Base-by-base conservation (phyloP, 2,113 vertebrate species). In the Gavialis gangeticus region DNA sequence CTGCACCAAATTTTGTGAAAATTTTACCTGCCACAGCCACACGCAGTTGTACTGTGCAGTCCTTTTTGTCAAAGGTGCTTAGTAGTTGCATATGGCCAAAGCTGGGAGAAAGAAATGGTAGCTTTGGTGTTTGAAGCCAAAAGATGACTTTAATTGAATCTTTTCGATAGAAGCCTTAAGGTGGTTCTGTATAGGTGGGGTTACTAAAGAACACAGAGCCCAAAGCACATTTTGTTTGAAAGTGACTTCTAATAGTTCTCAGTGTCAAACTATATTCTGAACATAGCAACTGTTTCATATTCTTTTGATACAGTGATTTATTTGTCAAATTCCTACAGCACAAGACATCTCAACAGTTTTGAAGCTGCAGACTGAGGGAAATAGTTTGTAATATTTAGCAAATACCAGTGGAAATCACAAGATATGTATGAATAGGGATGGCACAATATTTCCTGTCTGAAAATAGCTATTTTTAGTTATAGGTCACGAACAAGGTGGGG, bases 401-500 rank as follows among this genome's bases (percentile, higher is more conserved):
- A 88, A 88, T 78, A 28, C 10, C 30, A 11, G 10, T 75, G 12
- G 55, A 94, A 79, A 28, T 89, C 14, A 77, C 3, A 87, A 94
- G 80, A 93, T 69, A 60, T 81, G 86, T 46, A 24, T 62, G 37
- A 12, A 56, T 19, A 77, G 46, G 79, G 73, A n/a, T 63, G 67
- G 19, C 81, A 78, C 88, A 91, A 92, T 75, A 84, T 10, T 6
- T 1, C 28, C 62, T n/a, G 77, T 17, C 10, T 28, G 75, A 87
- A 14, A 46, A 82, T 78, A 67, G 34, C 58, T 91, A 88, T 90
- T 95, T 91, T 62, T 94, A n/a, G 81, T 84, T 73, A 75, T 62
- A 9, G 0, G 0, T 21, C 73, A 46, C 7, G 46, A 46, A 46
- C 46, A 46, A 46, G 46, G 46, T 46, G 46, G 46, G 46, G 46